Evolutionary conservation across 2,888 invertebrate species (phyloP).

Genomic region (Pogonocherus hispidulus): DNA sequence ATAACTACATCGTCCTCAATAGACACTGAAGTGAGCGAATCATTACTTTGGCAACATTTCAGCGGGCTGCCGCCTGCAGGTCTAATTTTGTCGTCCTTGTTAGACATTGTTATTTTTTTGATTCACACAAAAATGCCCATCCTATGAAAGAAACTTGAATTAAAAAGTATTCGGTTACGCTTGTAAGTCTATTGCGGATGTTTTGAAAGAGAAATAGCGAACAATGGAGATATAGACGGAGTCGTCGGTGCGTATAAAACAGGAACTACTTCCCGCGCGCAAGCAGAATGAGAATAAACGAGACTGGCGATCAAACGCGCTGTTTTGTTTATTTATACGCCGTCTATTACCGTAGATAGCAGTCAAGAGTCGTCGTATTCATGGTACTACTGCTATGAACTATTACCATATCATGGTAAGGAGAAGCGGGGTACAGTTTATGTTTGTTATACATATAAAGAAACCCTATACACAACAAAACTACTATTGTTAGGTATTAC

Average conservation of each 20-base stretch:
- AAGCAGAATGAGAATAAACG: constrained; percentile 15
- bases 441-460: too few relatives aligned
- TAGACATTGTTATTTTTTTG: constrained; percentile 25
- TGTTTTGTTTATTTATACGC: constrained; percentile 28
- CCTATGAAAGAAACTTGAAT: constrained; percentile 8
- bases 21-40: constrained; percentile 58
- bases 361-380: constrained; percentile 7
- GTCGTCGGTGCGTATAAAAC: neutral
- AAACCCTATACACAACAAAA: too few relatives aligned
- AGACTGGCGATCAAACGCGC: constrained; percentile 16
- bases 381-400: neutral
- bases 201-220: neutral
- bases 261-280: constrained; percentile 8
- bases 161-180: neutral
- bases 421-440: too few relatives aligned
- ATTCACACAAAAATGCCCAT: neutral
- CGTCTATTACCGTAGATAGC: constrained; percentile 11
- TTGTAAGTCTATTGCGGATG: neutral
- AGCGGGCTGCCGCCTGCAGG: constrained; percentile 50
- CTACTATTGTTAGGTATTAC: too few relatives aligned
- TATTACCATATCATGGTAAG: too few relatives aligned
- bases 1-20: constrained; percentile 47
- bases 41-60: constrained; percentile 63
- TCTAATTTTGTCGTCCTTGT: constrained; percentile 40
- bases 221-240: too few relatives aligned